These are phyloP conservation scores for Bellardia bayeri DNA, from an alignment of 2,888 invertebrate genomes.

Conservation along the genomic window DNA sequence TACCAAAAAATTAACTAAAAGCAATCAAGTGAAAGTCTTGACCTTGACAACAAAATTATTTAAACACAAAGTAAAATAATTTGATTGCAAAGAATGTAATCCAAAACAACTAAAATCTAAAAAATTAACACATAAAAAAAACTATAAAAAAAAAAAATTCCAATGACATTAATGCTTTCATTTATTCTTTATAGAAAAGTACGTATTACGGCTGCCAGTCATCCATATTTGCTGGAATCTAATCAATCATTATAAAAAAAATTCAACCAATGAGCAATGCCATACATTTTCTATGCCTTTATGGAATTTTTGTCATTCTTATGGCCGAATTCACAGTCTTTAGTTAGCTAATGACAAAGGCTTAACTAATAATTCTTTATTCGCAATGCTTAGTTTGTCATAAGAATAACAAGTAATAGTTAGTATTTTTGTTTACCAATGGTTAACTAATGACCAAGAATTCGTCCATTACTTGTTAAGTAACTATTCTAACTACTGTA, in stretches of 20 bases:
- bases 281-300: slow-evolving; percentile 44
- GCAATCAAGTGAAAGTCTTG: too few species aligned
- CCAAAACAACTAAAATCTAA: not conserved
- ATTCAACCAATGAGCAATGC: slow-evolving; percentile 20
- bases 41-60: slow-evolving; percentile 20
- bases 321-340: too few species aligned
- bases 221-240: slow-evolving; percentile 12
- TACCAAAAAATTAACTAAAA: too few species aligned
- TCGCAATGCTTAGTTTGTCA: too few species aligned
- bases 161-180: slow-evolving; percentile 2
- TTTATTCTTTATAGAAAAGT: not conserved
- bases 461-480: slow-evolving; percentile 33
- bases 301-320: slow-evolving; percentile 37
- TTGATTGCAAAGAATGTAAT: slow-evolving; percentile 16
- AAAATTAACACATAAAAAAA: not conserved
- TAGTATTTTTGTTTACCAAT: too few species aligned
- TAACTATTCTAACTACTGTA: not conserved
- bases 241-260: slow-evolving; percentile 50
- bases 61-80: not conserved
- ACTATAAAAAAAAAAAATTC: too few species aligned
- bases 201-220: slow-evolving; percentile 7
- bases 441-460: too few species aligned
- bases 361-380: too few species aligned
- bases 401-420: too few species aligned
- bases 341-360: too few species aligned